phyloP scores from a whole-genome alignment of 2,113 vertebrate species.

The Petrocephalus microphthalmus region DNA sequence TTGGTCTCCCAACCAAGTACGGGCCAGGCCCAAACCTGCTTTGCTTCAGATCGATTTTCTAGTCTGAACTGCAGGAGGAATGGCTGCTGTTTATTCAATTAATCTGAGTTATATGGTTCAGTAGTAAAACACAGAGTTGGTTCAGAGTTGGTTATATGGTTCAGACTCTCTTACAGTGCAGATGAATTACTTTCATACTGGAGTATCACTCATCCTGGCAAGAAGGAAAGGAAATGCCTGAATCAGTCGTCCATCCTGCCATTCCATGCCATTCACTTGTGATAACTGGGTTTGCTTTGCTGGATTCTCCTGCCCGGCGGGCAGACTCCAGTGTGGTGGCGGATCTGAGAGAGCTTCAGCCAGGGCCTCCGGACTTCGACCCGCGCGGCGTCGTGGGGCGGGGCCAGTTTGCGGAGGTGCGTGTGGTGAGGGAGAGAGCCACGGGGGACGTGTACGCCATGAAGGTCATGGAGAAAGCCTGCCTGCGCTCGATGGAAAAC shows the following conservation, averaged over 20 bases:
- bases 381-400: constrained; percentile 73
- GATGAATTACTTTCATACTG: background rate
- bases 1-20: no score
- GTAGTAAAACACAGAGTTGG: no score
- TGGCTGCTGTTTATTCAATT: background rate
- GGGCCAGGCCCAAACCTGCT: no score
- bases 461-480: constrained; percentile 86
- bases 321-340: constrained; percentile 76
- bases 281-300: background rate
- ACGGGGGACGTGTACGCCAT: constrained; percentile 87
- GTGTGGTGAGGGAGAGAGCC: constrained; percentile 78
- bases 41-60: no score
- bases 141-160: background rate
- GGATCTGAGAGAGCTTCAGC: constrained; percentile 78
- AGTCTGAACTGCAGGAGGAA: no score
- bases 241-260: background rate
- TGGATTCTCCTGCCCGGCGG: constrained; percentile 36
- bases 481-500: constrained; percentile 68
- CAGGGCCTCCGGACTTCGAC: constrained; percentile 77
- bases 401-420: constrained; percentile 83
- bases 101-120: background rate
- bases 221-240: background rate
- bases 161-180: background rate
- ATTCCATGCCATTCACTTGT: background rate
- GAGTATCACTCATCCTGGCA: background rate